Conservation (phyloP, 2,797 vertebrate genomes). For the Sebastes matsubarae region DNA sequence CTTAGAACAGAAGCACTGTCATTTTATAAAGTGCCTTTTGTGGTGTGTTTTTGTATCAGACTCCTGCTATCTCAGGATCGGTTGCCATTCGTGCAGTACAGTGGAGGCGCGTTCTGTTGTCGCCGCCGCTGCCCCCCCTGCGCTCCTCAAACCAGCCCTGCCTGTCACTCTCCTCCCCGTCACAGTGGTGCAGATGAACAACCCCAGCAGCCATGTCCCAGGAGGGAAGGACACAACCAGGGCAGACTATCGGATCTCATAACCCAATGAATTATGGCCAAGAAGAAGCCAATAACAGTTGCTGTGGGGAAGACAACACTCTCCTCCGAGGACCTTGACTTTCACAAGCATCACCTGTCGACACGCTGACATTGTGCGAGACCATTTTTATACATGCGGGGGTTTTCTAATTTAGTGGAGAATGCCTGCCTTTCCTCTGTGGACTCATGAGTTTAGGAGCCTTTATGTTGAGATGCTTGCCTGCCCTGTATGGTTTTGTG, state of each 20-base stretch:
- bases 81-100: conserved; percentile 82
- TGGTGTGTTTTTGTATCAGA: conserved; percentile 94
- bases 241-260: conserved; percentile 46
- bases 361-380: conserved; percentile 54
- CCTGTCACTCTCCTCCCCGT: conserved; percentile 56
- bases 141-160: conserved; percentile 63
- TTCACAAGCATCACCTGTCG: conserved; percentile 58
- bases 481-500: conserved; percentile 83
- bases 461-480: conserved; percentile 81
- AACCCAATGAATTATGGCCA: conserved; percentile 42
- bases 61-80: conserved; percentile 98
- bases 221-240: conserved; percentile 56
- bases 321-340: conserved; percentile 55
- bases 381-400: conserved; percentile 74
- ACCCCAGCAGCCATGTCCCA: conserved; percentile 64
- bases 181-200: conserved; percentile 63
- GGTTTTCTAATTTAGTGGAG: conserved; percentile 77
- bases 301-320: conserved; percentile 22
- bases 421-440: conserved; percentile 79
- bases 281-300: conserved; percentile 51
- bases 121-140: conserved; percentile 26
- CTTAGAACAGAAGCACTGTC: conserved; percentile 98
- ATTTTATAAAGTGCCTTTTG: conserved; percentile 99
- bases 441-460: conserved; percentile 64
- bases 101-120: conserved; percentile 57